Evolutionary conservation across 2,797 vertebrate species (phyloP).

Genomic region (Clarias fuscus): DNA sequence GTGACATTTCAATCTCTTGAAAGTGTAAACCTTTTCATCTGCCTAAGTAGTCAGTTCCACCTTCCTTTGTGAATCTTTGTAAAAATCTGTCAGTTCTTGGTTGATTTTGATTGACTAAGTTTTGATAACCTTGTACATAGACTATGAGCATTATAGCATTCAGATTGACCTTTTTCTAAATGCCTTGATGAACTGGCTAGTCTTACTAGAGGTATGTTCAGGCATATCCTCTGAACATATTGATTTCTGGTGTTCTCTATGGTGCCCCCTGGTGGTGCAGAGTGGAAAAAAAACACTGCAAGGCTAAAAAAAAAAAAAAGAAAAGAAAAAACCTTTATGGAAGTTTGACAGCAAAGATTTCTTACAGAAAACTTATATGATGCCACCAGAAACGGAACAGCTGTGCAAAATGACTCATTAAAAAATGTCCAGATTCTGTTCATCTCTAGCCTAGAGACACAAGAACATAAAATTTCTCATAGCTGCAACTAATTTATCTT

Average conservation of each 20-base stretch:
- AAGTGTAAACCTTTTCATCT: neutral
- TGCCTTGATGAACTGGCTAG: neutral
- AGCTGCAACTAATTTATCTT: constrained; percentile 18
- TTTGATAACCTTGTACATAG: neutral
- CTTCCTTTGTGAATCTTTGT: neutral
- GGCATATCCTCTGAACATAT: neutral
- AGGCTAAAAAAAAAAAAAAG: neutral
- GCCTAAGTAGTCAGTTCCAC: neutral
- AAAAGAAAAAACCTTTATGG: neutral
- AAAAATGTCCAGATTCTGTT: constrained; percentile 21
- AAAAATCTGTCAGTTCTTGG: neutral
- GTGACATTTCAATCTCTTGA: neutral
- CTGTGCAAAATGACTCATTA: neutral
- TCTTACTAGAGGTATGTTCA: too few relatives aligned
- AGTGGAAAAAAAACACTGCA: neutral
- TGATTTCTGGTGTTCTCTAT: neutral
- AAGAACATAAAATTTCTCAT: neutral
- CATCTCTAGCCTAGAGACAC: neutral
- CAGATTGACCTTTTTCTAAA: neutral
- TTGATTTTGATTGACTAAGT: neutral
- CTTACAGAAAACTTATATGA: neutral
- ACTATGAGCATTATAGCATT: neutral
- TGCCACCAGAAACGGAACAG: neutral
- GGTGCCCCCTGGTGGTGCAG: constrained; percentile 15
- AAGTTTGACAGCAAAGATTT: neutral